These are phyloP conservation scores for Noctilio leporinus DNA, from an alignment of 2,113 vertebrate species.

Conservation along the genomic window DNA sequence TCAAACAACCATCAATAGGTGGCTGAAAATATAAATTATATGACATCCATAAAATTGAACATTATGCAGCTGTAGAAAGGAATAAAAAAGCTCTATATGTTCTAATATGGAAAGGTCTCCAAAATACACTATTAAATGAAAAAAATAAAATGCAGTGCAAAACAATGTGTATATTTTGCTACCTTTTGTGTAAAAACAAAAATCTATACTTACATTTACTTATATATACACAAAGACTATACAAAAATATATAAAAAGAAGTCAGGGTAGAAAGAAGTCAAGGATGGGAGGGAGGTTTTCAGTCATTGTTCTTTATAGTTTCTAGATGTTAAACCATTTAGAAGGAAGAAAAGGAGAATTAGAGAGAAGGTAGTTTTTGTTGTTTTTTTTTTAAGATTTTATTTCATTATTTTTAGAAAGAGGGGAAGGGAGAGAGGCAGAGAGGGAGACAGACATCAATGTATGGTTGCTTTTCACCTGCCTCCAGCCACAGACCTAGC, in stretches of 20 bases:
- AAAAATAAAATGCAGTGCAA: not conserved
- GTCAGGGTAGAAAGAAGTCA: not conserved
- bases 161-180: not conserved
- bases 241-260: not conserved
- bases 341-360: not conserved
- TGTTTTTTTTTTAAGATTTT: too few species aligned
- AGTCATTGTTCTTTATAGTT: not conserved
- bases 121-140: not conserved
- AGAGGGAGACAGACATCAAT: too few species aligned
- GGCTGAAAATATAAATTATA: constrained; percentile 2
- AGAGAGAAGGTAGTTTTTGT: not conserved
- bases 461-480: too few species aligned
- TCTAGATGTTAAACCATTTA: not conserved
- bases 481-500: too few species aligned
- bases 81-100: not conserved
- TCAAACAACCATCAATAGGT: not conserved
- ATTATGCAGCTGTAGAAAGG: not conserved
- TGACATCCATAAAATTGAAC: not conserved
- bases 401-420: too few species aligned
- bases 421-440: too few species aligned
- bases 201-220: not conserved
- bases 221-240: not conserved
- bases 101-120: not conserved
- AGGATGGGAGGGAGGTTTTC: not conserved
- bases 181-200: not conserved